Base-by-base conservation (phyloP, 2,113 vertebrate genomes). In the Scalopus aquaticus region DNA sequence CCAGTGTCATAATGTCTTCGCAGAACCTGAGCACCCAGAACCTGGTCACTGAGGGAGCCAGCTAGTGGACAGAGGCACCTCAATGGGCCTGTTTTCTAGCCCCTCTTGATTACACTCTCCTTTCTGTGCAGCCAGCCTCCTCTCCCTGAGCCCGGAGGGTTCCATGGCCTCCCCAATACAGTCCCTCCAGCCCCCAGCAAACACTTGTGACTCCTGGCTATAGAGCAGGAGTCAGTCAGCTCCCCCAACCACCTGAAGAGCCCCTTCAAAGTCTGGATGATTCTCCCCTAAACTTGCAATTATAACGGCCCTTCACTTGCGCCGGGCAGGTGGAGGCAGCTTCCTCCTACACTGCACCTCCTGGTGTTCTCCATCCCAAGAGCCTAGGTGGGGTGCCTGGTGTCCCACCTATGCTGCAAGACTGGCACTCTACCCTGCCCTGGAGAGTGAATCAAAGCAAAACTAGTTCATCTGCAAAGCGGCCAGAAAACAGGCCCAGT, bases 21-120 rank as follows among this genome's bases (percentile, higher is more conserved):
- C 0, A 67, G 11, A 28, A 19, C 60, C 0, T 1, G 0, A 6
- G 30, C 5, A 13, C 0, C 4, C 5, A 15, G 22, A 44, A 9
- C 32, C 6, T 37, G 24, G 37, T 67, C 69, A 56, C 13, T 62
- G 35, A 17, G 32, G 15, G 9, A 56, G 26, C 44, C 37, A 9
- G n/a, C 17, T 28, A 17, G 6, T 70, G 70, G 37, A 11, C 35
- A 28, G 42, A 10, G 49, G 9, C 26, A 15, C 9, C 44, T 22
- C 39, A 4, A 3, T 9, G n/a, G 4, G 24, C 19, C 39, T 16
- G 13, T 3, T 20, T 26, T 1, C 5, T 5, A 56, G 0, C 6
- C 28, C 58, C 64, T 74, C 44, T 44, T n/a, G 16, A 79, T 19
- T 20, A 44, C 35, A 69, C 2, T 17, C 44, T 62, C 28, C 11